phyloP scores from a whole-genome alignment of 2,113 vertebrate species.

The Alethe diademata region DNA sequence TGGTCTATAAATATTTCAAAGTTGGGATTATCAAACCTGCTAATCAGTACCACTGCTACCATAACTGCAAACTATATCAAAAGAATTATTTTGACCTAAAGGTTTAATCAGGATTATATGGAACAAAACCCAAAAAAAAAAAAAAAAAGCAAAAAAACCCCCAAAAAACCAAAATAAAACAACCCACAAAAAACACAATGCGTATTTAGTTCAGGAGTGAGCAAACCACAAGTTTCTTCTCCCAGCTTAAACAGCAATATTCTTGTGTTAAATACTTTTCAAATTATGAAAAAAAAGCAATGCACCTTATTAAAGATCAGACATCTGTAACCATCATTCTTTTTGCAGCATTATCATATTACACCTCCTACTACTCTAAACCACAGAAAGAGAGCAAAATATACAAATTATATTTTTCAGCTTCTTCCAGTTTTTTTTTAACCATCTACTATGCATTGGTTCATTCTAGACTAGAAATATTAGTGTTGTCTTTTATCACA shows the following conservation, averaged over 20 bases:
- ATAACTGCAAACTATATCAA: not conserved
- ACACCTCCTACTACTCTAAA: not conserved
- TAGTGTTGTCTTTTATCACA: not conserved
- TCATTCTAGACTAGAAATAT: not conserved
- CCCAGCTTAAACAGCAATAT: not conserved
- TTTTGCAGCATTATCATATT: not conserved
- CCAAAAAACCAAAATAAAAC: not conserved
- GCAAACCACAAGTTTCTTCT: not conserved
- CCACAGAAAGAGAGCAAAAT: not conserved
- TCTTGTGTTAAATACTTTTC: not conserved
- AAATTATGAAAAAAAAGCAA: not conserved
- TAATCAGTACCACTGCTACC: not conserved
- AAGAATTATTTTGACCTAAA: not conserved
- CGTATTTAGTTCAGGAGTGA: not conserved
- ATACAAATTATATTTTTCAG: not conserved
- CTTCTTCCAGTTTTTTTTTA: not conserved
- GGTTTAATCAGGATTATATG: not conserved
- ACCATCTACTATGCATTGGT: not conserved
- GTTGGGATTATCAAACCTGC: not conserved
- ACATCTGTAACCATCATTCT: not conserved
- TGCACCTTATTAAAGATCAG: not conserved
- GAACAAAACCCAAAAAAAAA: not conserved
- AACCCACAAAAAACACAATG: not conserved
- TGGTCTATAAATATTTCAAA: not conserved
- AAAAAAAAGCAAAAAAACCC: too few relatives aligned